These are phyloP conservation scores for Cryptocheilus praepositus DNA, from an alignment of 2,888 invertebrate species.

Conservation along the genomic window DNA sequence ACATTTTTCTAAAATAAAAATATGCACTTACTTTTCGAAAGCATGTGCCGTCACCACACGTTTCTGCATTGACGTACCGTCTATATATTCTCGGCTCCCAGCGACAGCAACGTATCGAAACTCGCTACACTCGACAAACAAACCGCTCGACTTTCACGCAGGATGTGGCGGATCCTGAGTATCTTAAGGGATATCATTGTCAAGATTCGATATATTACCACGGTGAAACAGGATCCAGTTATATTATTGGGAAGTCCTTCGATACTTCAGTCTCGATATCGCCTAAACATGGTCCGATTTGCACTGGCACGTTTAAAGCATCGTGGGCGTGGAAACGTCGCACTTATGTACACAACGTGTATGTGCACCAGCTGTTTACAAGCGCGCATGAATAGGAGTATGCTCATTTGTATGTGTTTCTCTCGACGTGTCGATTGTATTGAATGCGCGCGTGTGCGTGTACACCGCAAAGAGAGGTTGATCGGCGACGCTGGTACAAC, in stretches of 20 bases:
- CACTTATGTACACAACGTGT: conserved; percentile 26
- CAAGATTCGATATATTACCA: conserved; percentile 33
- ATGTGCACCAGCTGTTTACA: conserved; percentile 37
- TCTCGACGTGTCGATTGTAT: neutral
- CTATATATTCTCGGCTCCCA: too few relatives aligned
- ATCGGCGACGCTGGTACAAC: too few relatives aligned
- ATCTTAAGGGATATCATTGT: conserved; percentile 13
- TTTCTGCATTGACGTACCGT: too few relatives aligned
- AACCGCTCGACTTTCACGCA: too few relatives aligned
- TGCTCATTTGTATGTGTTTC: conserved; percentile 14
- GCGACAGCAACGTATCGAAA: too few relatives aligned
- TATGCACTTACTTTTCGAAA: too few relatives aligned
- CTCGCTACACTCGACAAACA: too few relatives aligned
- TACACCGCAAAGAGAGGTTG: conserved; percentile 19
- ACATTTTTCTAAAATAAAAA: neutral
- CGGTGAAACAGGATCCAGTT: conserved; percentile 46
- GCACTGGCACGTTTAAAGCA: conserved; percentile 47
- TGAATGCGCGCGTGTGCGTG: conserved; percentile 17
- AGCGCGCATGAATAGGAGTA: conserved; percentile 39
- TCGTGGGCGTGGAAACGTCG: conserved; percentile 26
- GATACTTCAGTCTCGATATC: conserved; percentile 49
- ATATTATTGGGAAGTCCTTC: conserved; percentile 37
- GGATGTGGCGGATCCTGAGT: conserved; percentile 5
- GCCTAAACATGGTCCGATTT: conserved; percentile 46
- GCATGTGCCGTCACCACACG: too few relatives aligned